phyloP scores from a whole-genome alignment of 2,888 invertebrate species.

The Tipula lateralis region DNA sequence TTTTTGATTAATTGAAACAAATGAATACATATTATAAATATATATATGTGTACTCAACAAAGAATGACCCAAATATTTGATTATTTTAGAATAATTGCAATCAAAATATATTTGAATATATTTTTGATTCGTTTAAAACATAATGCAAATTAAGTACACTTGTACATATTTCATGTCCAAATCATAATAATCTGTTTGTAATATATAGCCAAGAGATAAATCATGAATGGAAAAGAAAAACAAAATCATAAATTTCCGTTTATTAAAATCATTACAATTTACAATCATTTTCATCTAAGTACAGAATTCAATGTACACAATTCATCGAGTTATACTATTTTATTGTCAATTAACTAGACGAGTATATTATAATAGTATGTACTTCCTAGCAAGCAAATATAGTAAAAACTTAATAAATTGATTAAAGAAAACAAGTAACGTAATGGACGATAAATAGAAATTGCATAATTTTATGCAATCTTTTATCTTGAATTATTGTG shows the following conservation, averaged over 20 bases:
- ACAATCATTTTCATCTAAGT: neutral
- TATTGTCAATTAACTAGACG: conserved; percentile 2
- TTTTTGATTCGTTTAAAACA: neutral
- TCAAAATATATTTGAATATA: too few species aligned
- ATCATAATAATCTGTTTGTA: neutral
- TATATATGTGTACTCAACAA: neutral
- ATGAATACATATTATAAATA: neutral
- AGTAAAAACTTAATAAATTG: neutral
- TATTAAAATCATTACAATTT: neutral
- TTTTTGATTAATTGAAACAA: neutral
- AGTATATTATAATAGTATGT: too few species aligned
- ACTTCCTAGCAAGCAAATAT: neutral
- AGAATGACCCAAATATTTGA: neutral
- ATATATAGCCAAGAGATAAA: neutral
- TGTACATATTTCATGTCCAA: neutral
- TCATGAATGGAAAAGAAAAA: neutral
- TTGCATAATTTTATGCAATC: conserved; percentile 1
- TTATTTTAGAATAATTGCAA: neutral
- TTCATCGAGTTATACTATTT: neutral
- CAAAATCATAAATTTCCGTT: neutral
- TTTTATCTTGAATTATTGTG: neutral
- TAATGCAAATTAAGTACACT: neutral
- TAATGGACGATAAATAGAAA: neutral
- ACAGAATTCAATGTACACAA: neutral
- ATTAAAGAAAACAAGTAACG: neutral